Evolutionary conservation across 1,140 invertebrate species (phyloP).

Genomic region (Lepeophtheirus salmonis): DNA sequence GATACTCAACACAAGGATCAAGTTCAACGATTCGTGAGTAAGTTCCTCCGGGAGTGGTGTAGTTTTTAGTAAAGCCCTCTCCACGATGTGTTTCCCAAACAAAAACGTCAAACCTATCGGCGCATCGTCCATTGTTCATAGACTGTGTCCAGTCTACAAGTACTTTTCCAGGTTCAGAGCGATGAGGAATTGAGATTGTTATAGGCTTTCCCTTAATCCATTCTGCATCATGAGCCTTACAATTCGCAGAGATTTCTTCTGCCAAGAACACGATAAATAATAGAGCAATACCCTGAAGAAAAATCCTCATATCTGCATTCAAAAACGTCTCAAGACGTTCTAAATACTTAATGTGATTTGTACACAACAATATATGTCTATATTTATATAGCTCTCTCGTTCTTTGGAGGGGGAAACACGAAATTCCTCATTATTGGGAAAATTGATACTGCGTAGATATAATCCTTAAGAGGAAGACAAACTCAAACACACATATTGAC

Average conservation of each 20-base stretch:
- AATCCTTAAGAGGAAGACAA: no score
- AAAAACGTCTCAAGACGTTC: no score
- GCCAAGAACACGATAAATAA: no score
- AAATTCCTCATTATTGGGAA: no score
- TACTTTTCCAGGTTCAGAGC: slow-evolving; percentile 1
- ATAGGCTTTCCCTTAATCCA: slow-evolving; percentile 3
- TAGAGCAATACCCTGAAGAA: no score
- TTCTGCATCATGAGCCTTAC: slow-evolving; percentile 8
- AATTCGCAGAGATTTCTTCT: slow-evolving; percentile 7
- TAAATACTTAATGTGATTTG: no score
- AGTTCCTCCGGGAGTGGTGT: not conserved
- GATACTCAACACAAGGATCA: slow-evolving; percentile 11
- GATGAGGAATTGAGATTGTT: not conserved
- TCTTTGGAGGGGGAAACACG: no score
- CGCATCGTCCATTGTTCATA: slow-evolving; percentile 4
- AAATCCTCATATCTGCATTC: no score
- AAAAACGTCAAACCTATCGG: slow-evolving; percentile 2
- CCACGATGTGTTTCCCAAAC: slow-evolving; percentile 4
- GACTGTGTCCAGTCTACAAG: not conserved
- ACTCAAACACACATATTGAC: no score
- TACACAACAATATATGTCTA: no score
- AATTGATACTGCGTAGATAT: no score
- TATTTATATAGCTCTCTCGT: no score
- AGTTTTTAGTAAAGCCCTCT: not conserved
- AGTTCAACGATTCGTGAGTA: not conserved